Percentiles rank a stretch among this genome's conserved stretches.
These are phyloP conservation scores for Gerris lacustris DNA, from an alignment of 2,888 invertebrate genomes.

Conservation along the genomic window DNA sequence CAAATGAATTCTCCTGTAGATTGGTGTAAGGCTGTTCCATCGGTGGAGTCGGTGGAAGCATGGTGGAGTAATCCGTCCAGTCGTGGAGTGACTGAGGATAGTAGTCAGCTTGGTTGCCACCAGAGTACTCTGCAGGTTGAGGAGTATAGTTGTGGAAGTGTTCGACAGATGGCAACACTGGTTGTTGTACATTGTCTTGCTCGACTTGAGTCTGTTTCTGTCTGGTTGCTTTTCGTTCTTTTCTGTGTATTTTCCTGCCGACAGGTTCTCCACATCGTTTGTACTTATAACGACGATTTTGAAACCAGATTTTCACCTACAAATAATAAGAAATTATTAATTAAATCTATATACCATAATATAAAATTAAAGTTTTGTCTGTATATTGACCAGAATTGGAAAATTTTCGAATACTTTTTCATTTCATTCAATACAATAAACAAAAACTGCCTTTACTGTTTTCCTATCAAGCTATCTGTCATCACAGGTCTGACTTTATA, in stretches of 20 bases:
- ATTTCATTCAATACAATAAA: no score
- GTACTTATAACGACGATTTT: constrained; percentile 10
- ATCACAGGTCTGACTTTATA: no score
- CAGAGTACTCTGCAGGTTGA: neutral
- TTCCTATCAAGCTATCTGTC: no score
- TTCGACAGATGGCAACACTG: neutral
- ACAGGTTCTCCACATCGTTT: neutral
- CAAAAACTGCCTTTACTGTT: no score
- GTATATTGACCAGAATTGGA: no score
- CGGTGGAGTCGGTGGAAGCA: neutral
- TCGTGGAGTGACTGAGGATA: neutral
- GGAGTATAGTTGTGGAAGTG: neutral
- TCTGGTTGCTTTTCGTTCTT: neutral
- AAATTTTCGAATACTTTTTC: no score
- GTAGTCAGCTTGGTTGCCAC: neutral
- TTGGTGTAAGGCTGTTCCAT: neutral
- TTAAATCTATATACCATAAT: neutral
- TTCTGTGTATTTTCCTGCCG: neutral
- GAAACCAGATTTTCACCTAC: constrained; percentile 12
- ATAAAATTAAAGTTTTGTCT: neutral
- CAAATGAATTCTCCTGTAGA: no score
- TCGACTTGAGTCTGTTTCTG: neutral
- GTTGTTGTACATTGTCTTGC: neutral
- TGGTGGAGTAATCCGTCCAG: neutral
- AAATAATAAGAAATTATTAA: constrained; percentile 5